Evolutionary conservation across 2,797 vertebrate genomes (phyloP).

Genomic region (Gobio occitaniae): DNA sequence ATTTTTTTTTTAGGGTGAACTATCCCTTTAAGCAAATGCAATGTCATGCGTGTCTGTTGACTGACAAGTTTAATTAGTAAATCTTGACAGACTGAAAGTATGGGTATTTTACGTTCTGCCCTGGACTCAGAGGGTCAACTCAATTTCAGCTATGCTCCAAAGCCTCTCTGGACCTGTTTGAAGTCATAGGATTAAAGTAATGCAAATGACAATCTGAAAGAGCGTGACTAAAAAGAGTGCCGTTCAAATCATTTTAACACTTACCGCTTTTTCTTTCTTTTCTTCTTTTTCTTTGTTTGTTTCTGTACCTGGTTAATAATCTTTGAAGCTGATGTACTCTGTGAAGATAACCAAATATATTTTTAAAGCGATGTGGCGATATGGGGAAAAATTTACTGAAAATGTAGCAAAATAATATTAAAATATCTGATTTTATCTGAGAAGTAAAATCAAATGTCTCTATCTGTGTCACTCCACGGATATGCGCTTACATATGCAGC

Average conservation of each 20-base stretch:
- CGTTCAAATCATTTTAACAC: not conserved
- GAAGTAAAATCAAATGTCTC: constrained; percentile 30
- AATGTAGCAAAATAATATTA: constrained; percentile 15
- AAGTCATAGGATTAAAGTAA: constrained; percentile 70
- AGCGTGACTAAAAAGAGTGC: constrained; percentile 47
- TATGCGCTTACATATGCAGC: not conserved
- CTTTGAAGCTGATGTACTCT: constrained; percentile 10
- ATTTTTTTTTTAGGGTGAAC: not conserved
- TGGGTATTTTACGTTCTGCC: constrained; percentile 67
- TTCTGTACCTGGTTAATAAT: constrained; percentile 52
- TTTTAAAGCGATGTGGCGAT: not conserved
- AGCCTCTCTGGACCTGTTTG: constrained; percentile 68
- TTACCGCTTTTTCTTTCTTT: not conserved
- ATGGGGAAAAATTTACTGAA: not conserved
- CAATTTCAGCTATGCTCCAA: constrained; percentile 69
- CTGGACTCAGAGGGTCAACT: constrained; percentile 73
- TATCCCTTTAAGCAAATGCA: constrained; percentile 18
- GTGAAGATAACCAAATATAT: not conserved
- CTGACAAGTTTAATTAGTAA: constrained; percentile 64
- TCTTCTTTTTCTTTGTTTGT: constrained; percentile 24
- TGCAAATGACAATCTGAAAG: constrained; percentile 63
- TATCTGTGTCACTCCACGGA: not conserved
- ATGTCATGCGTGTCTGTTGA: constrained; percentile 42
- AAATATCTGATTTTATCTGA: constrained; percentile 9
- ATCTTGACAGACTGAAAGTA: constrained; percentile 54